These are phyloP conservation scores for Cololabis saira DNA, from an alignment of 2,113 vertebrate species.

Conservation along the genomic window DNA sequence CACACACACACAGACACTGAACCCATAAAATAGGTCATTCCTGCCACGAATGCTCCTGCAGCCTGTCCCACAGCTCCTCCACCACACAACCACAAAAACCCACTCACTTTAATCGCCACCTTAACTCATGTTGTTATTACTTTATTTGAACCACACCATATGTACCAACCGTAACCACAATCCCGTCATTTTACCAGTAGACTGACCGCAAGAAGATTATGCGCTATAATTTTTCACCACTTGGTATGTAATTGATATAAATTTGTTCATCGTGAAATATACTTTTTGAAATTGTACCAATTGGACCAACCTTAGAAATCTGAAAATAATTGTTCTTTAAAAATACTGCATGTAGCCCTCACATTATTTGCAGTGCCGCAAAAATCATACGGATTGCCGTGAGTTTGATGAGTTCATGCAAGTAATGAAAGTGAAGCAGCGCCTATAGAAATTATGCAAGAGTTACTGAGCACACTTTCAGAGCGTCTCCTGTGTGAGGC, in stretches of 20 bases:
- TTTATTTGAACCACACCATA: slow-evolving; percentile 36
- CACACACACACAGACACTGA: neutral
- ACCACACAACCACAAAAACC: slow-evolving; percentile 35
- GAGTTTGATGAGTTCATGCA: too few relatives aligned
- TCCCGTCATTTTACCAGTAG: neutral
- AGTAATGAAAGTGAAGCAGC: neutral
- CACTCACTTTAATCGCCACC: slow-evolving; percentile 25
- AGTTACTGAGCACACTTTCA: neutral
- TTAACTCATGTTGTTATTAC: slow-evolving; percentile 29
- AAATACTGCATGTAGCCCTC: too few relatives aligned
- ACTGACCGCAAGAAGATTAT: slow-evolving; percentile 16
- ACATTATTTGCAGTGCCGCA: too few relatives aligned
- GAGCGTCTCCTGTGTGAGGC: neutral
- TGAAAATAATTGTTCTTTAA: too few relatives aligned
- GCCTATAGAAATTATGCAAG: neutral
- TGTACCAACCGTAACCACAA: slow-evolving; percentile 11
- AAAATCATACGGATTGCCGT: too few relatives aligned
- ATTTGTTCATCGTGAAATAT: neutral
- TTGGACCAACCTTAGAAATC: too few relatives aligned
- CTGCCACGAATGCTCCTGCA: slow-evolving; percentile 3
- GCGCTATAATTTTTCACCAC: neutral
- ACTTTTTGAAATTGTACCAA: too few relatives aligned
- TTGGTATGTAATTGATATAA: neutral
- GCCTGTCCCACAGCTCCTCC: slow-evolving; percentile 24
- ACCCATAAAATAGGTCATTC: neutral